phyloP scores from a whole-genome alignment of 2,888 invertebrate genomes.

The Xestia xanthographa region DNA sequence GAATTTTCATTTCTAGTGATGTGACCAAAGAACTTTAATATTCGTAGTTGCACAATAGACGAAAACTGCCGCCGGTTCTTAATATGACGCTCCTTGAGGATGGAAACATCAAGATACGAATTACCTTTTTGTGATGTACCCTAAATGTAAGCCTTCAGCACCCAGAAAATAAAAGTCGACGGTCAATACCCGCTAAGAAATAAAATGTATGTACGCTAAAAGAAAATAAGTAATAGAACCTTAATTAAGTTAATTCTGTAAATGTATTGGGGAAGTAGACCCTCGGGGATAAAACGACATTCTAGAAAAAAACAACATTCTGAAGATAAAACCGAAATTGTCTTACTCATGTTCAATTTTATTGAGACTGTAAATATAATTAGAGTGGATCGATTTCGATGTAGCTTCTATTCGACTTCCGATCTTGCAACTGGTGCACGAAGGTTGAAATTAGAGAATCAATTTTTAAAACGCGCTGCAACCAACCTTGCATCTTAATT shows the following conservation, averaged over 20 bases:
- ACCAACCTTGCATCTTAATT: conserved; percentile 52
- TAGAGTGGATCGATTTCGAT: conserved; percentile 33
- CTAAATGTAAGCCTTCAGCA: conserved; percentile 19
- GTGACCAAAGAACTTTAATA: no score
- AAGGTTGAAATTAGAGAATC: conserved; percentile 36
- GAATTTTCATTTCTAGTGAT: no score
- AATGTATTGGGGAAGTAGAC: conserved; percentile 64
- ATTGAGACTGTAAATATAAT: conserved; percentile 54
- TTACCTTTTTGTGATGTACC: background rate
- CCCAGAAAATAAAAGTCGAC: conserved; percentile 35
- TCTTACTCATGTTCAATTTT: conserved; percentile 47
- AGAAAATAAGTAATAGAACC: conserved; percentile 65
- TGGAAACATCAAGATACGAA: no score
- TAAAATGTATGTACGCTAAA: conserved; percentile 47
- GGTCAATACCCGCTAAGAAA: conserved; percentile 40
- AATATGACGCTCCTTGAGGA: no score
- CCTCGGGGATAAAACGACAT: conserved; percentile 51
- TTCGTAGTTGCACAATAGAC: no score
- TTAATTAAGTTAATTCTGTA: conserved; percentile 68
- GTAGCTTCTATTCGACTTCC: conserved; percentile 1
- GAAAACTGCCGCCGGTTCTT: no score
- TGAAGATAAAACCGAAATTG: conserved; percentile 44
- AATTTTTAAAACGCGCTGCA: conserved; percentile 18
- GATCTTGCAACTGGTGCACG: conserved; percentile 7
- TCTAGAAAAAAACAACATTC: conserved; percentile 52